Conservation (phyloP, 1,140 invertebrate species). For the Mamestra configurata region DNA sequence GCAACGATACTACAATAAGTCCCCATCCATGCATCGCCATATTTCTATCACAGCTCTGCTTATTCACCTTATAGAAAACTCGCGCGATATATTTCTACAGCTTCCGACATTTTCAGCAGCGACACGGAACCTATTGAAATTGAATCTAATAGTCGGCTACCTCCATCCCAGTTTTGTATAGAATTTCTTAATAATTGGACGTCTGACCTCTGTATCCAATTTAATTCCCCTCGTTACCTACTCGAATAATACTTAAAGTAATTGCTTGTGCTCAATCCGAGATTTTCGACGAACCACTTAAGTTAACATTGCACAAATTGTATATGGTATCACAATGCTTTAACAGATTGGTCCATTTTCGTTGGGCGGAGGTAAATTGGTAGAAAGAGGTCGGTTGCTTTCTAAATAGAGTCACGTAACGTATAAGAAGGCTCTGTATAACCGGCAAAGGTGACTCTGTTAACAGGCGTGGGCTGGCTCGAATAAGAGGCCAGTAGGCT, state of each 20-base stretch:
- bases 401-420: slow-evolving; percentile 79
- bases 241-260: slow-evolving; percentile 46
- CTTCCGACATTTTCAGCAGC: slow-evolving; percentile 35
- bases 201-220: slow-evolving; percentile 47
- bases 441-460: slow-evolving; percentile 70
- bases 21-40: background rate
- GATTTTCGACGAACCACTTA: slow-evolving; percentile 50
- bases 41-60: slow-evolving; percentile 24
- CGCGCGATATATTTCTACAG: slow-evolving; percentile 46
- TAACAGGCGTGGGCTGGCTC: slow-evolving; percentile 62
- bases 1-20: slow-evolving; percentile 11
- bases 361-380: slow-evolving; percentile 71
- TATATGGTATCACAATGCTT: slow-evolving; percentile 67
- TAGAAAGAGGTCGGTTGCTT: slow-evolving; percentile 64
- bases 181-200: slow-evolving; percentile 51
- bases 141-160: slow-evolving; percentile 49
- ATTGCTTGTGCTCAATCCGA: slow-evolving; percentile 38
- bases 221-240: slow-evolving; percentile 39
- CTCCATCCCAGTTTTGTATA: slow-evolving; percentile 34
- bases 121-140: slow-evolving; percentile 40
- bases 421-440: slow-evolving; percentile 75
- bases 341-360: slow-evolving; percentile 70
- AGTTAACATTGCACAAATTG: slow-evolving; percentile 60
- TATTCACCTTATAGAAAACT: slow-evolving; percentile 36
- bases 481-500: slow-evolving; percentile 66